Evolutionary conservation across 2,797 vertebrate genomes (phyloP).

Genomic region (Peromyscus aztecus): DNA sequence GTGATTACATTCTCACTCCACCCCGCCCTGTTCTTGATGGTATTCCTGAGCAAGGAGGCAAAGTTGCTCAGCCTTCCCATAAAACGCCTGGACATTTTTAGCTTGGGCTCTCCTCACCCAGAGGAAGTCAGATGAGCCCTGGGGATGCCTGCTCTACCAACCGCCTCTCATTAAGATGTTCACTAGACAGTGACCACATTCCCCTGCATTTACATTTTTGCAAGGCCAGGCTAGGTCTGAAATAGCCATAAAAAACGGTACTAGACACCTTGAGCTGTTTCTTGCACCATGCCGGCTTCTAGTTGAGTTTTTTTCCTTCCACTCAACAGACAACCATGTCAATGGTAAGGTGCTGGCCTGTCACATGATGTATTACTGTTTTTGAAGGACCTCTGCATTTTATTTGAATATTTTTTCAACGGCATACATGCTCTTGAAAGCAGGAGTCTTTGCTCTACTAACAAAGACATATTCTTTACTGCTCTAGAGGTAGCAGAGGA

Average conservation of each 20-base stretch:
- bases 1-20: neutral
- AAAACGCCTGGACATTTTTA: neutral
- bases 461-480: slow-evolving; percentile 82
- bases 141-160: neutral
- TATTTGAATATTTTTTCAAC: slow-evolving; percentile 74
- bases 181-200: neutral
- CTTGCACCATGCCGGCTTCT: neutral
- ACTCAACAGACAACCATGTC: slow-evolving; percentile 56
- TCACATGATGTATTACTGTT: slow-evolving; percentile 58
- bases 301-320: neutral
- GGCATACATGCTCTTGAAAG: slow-evolving; percentile 62
- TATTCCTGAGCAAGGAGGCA: neutral
- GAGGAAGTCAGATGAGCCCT: neutral
- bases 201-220: slow-evolving; percentile 25
- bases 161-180: neutral
- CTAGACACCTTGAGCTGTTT: neutral
- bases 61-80: neutral
- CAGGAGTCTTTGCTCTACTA: slow-evolving; percentile 77
- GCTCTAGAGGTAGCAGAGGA: slow-evolving; percentile 80
- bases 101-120: neutral
- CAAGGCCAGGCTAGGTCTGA: neutral
- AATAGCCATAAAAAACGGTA: neutral
- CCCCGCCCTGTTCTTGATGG: neutral
- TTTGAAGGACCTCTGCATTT: neutral
- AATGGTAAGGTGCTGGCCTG: slow-evolving; percentile 17